These are phyloP conservation scores for Maniola hyperantus DNA, from an alignment of 2,888 invertebrate species.

Conservation along the genomic window DNA sequence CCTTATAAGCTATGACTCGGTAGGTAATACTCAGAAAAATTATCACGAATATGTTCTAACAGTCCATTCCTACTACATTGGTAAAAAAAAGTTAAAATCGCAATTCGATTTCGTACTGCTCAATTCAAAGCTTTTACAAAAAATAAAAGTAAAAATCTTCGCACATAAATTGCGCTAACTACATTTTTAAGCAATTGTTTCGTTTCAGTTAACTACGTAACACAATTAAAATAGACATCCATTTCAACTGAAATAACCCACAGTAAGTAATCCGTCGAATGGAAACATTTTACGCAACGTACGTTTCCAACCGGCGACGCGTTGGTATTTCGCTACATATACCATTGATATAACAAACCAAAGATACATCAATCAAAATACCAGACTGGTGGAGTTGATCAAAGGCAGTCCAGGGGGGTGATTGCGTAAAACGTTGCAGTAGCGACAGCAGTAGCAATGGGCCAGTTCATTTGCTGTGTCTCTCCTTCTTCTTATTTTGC, in stretches of 20 bases:
- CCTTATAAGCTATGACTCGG: too few relatives aligned
- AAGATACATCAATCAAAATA: too few relatives aligned
- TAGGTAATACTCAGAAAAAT: too few relatives aligned
- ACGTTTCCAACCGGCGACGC: slow-evolving; percentile 27
- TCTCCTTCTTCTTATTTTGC: too few relatives aligned
- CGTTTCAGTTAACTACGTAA: slow-evolving; percentile 27
- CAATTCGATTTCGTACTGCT: neutral
- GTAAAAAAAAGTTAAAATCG: too few relatives aligned
- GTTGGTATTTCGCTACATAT: slow-evolving; percentile 22
- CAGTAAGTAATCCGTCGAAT: slow-evolving; percentile 31
- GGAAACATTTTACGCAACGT: slow-evolving; percentile 30
- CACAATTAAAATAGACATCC: slow-evolving; percentile 33
- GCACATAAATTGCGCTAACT: slow-evolving; percentile 20
- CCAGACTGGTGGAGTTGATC: too few relatives aligned
- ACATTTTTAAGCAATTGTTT: slow-evolving; percentile 27
- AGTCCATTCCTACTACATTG: too few relatives aligned
- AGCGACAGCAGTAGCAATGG: too few relatives aligned
- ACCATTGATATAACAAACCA: neutral
- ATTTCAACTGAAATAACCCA: slow-evolving; percentile 31
- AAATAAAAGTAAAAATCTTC: slow-evolving; percentile 13
- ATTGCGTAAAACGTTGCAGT: too few relatives aligned
- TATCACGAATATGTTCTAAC: too few relatives aligned
- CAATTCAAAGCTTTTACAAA: neutral
- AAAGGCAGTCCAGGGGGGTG: too few relatives aligned
- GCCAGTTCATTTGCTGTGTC: too few relatives aligned